These are phyloP conservation scores for Calidris pygmaea DNA, from an alignment of 2,113 vertebrate species.

Conservation along the genomic window DNA sequence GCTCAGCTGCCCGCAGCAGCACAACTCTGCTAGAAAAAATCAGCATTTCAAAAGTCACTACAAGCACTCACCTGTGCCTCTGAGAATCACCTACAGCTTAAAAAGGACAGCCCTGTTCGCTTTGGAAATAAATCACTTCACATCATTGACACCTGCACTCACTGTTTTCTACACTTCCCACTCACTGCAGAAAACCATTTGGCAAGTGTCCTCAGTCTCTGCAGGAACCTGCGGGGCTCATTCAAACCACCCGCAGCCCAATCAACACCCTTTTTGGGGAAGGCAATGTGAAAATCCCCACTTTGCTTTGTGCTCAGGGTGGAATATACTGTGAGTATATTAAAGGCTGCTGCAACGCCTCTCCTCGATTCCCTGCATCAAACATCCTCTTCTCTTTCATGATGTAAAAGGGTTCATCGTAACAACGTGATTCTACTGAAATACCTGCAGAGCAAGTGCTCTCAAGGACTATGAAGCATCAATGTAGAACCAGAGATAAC, in stretches of 20 bases:
- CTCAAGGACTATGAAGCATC: background rate
- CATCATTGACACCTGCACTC: background rate
- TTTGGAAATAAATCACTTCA: background rate
- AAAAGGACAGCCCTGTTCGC: background rate
- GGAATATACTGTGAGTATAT: too few relatives aligned
- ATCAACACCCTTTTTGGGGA: background rate
- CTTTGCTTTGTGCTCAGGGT: background rate
- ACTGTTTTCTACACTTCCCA: background rate
- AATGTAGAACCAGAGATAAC: rapidly evolving
- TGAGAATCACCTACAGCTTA: background rate
- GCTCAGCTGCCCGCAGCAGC: background rate
- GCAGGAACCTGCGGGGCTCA: background rate
- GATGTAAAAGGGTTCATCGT: rapidly evolving
- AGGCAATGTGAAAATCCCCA: background rate
- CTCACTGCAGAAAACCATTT: background rate
- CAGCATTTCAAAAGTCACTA: background rate
- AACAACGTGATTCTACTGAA: background rate
- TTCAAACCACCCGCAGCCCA: background rate
- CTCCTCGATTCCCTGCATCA: background rate
- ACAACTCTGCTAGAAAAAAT: background rate
- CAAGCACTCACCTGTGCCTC: background rate
- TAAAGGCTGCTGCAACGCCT: background rate
- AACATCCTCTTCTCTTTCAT: background rate
- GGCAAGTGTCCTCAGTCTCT: background rate
- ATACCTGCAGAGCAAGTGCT: background rate